Percentiles rank a stretch among this genome's conserved stretches.
Conservation (phyloP, 2,888 invertebrate species). For the Pogonocherus hispidulus region DNA sequence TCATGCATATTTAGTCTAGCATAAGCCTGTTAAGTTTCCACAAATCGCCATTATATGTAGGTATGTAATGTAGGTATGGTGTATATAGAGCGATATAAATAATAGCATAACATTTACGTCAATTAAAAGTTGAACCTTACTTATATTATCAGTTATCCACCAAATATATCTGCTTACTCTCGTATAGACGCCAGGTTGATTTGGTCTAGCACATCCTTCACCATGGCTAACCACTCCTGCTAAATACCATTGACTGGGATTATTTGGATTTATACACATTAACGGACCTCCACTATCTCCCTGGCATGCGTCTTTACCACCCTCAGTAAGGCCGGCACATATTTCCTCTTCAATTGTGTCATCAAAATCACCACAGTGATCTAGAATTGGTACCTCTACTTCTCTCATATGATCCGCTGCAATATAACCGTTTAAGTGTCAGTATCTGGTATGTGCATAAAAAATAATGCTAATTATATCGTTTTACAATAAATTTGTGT, state of each 20-base stretch:
- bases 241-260: slow-evolving; percentile 81
- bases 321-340: slow-evolving; percentile 80
- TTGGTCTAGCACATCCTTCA: slow-evolving; percentile 84
- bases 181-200: slow-evolving; percentile 88
- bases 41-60: no score
- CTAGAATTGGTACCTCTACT: slow-evolving; percentile 82
- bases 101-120: no score
- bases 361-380: slow-evolving; percentile 75
- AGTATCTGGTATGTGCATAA: no score
- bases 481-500: no score
- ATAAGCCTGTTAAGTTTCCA: no score
- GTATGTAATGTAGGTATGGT: no score
- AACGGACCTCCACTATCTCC: slow-evolving; percentile 90
- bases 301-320: slow-evolving; percentile 89
- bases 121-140: no score
- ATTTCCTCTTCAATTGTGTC: slow-evolving; percentile 79
- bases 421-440: not conserved
- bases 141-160: slow-evolving; percentile 78
- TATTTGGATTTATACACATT: slow-evolving; percentile 80
- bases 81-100: no score
- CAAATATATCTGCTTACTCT: slow-evolving; percentile 80
- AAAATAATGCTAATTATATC: no score
- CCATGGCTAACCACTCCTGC: slow-evolving; percentile 91
- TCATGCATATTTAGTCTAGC: no score
- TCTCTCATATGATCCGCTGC: slow-evolving; percentile 86